A percentile compares a stretch with the other conserved stretches of the same genome.
phyloP scores from a whole-genome alignment of 2,797 vertebrate genomes.

The Myotis daubentonii region DNA sequence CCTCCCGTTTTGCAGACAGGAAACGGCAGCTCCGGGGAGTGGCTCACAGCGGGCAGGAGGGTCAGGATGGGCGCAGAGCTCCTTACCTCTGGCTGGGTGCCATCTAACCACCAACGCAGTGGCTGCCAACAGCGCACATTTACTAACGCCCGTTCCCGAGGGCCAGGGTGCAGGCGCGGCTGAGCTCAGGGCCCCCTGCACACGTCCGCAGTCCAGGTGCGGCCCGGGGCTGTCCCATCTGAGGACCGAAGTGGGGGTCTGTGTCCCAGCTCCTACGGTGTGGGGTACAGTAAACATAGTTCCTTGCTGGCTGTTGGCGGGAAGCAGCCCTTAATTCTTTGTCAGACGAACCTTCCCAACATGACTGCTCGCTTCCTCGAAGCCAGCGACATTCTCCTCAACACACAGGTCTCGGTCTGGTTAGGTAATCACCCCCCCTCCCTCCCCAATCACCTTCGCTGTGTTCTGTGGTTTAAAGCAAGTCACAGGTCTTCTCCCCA shows the following conservation, averaged over 20 bases:
- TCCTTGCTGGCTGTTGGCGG: background rate
- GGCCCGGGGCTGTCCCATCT: background rate
- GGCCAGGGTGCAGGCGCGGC: background rate
- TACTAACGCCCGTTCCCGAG: background rate
- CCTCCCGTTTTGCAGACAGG: background rate
- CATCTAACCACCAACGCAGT: background rate
- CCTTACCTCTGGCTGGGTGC: background rate
- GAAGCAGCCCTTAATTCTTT: background rate
- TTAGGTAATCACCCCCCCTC: rapidly evolving
- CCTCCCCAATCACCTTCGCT: background rate
- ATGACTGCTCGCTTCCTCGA: background rate
- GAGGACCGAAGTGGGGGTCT: background rate
- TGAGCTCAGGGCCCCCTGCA: background rate
- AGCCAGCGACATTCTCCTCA: background rate
- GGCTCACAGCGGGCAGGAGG: background rate
- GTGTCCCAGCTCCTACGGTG: rapidly evolving
- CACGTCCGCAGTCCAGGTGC: background rate
- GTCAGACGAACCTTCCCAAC: background rate
- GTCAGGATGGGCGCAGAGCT: background rate
- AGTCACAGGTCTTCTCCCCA: background rate
- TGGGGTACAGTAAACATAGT: background rate
- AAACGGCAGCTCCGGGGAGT: background rate
- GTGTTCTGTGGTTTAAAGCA: background rate
- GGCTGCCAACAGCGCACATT: background rate
- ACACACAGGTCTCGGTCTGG: background rate